Percentiles rank a stretch among this genome's conserved stretches.
Conservation (phyloP, 2,888 invertebrate species). For the Campaea margaritaria region DNA sequence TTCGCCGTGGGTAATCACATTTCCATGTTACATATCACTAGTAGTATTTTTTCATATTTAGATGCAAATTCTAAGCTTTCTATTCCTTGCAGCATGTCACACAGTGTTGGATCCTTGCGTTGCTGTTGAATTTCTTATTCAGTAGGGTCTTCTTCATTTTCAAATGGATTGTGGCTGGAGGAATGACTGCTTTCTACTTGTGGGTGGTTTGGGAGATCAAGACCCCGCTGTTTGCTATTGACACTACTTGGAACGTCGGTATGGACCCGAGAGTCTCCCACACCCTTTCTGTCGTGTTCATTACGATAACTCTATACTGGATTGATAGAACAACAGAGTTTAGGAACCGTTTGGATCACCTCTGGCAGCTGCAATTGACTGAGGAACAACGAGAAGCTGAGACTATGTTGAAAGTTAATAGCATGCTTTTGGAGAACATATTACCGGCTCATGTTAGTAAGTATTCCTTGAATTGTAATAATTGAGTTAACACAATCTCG, state of each 20-base stretch:
- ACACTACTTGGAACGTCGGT: conserved; percentile 89
- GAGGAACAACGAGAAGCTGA: conserved; percentile 94
- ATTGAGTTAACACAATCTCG: not conserved
- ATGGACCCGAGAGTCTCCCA: conserved; percentile 89
- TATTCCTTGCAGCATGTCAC: conserved; percentile 90
- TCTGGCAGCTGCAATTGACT: conserved; percentile 88
- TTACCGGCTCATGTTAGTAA: conserved; percentile 96
- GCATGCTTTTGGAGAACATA: conserved; percentile 95
- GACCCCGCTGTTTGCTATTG: conserved; percentile 82
- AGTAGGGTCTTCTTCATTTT: conserved; percentile 93
- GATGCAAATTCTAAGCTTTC: conserved; percentile 12
- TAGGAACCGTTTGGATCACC: conserved; percentile 93
- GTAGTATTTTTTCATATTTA: conserved; percentile 9
- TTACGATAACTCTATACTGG: conserved; percentile 91
- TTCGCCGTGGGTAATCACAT: conserved; percentile 78
- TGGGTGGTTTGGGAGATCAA: conserved; percentile 88
- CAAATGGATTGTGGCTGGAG: conserved; percentile 89
- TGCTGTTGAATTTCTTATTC: conserved; percentile 92
- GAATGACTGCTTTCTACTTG: conserved; percentile 88
- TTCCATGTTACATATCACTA: conserved; percentile 30
- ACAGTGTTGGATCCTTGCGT: conserved; percentile 87
- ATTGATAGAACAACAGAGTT: conserved; percentile 96
- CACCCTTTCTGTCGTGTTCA: conserved; percentile 89
- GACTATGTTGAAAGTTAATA: conserved; percentile 94
- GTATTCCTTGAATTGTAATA: conserved; percentile 46